Base-by-base conservation (phyloP, 1,140 invertebrate species). In the Diuraphis noxia region DNA sequence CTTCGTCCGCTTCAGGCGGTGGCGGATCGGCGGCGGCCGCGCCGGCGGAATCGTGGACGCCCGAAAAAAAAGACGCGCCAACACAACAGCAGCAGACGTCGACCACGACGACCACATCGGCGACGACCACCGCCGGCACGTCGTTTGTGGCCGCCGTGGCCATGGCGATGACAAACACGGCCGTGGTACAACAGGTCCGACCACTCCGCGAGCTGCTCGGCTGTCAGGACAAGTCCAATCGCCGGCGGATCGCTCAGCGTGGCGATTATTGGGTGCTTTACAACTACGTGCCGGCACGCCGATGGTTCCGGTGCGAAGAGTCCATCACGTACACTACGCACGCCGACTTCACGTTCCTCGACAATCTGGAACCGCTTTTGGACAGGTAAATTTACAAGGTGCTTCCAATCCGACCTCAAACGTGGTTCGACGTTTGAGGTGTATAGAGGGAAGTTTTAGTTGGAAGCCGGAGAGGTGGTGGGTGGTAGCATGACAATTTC, bases 311-410 rank as follows among this genome's bases (percentile, higher is more conserved):
- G 41, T 98, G 97, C 93, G 96, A 97, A 94, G 97, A 98, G 94
- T 96, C 96, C 92, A 95, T 99, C 63, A 99, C 98, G 0, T 98
- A 98, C 93, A 98, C 98, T 1, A 98, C 98, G 19, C 98, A 98
- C 93, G 97, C 97, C 5, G 97, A 98, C 93, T 98, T 96, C 93
- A 98, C 97, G 88, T 98, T 98, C 94, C 95, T 98, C 92, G 97
- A 98, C 93, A 98, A 99, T 94, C 94, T 98, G 87, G 95, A 96
- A 93, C 97, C 97, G 56, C 94, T 98, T 92, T 94, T 98, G 92
- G 96, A 97, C 93, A 93, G 95, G 89, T 91, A 34, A 52, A 49
- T 49, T 23, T 49, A 49, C 21, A 21, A 21, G 4, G 21, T 21
- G 46, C 19, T 23, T 23, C 19, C 23, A 49, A 21, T 21, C 46